A percentile compares a stretch with the other conserved stretches of the same genome.
Conservation (phyloP, 2,113 vertebrate species). For the Scopus umbretta region DNA sequence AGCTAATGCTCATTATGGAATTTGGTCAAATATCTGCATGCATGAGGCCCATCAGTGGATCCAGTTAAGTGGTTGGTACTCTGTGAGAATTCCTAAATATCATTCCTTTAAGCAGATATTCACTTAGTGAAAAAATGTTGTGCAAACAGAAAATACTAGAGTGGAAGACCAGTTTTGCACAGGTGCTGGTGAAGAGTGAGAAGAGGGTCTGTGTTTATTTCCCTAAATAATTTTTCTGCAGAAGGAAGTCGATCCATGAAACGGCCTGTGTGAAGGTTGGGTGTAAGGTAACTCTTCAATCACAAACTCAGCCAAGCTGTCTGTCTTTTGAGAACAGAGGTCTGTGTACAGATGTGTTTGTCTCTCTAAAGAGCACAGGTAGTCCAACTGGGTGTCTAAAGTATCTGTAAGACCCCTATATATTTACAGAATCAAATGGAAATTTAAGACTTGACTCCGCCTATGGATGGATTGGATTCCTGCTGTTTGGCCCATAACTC, state of each 20-base stretch:
- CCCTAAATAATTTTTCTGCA: neutral
- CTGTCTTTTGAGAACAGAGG: neutral
- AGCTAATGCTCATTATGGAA: neutral
- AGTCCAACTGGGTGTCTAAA: neutral
- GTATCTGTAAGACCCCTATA: neutral
- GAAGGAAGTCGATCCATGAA: neutral
- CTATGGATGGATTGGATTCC: neutral
- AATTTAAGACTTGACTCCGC: neutral
- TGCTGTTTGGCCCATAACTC: neutral
- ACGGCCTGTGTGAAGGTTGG: neutral
- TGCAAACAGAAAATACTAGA: neutral
- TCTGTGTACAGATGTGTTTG: neutral
- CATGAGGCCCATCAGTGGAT: neutral
- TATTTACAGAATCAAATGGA: neutral
- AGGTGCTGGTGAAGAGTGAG: neutral
- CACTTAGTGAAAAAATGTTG: neutral
- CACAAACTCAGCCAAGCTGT: neutral
- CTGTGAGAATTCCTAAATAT: neutral
- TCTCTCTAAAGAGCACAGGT: neutral
- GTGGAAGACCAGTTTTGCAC: neutral
- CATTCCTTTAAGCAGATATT: neutral
- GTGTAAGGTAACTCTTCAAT: neutral
- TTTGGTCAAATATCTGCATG: neutral
- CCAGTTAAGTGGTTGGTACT: neutral
- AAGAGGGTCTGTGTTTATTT: neutral